Percentiles rank a stretch among this genome's conserved stretches.
These are phyloP conservation scores for Emydocephalus ijimae DNA, from an alignment of 2,113 vertebrate species.

Conservation along the genomic window DNA sequence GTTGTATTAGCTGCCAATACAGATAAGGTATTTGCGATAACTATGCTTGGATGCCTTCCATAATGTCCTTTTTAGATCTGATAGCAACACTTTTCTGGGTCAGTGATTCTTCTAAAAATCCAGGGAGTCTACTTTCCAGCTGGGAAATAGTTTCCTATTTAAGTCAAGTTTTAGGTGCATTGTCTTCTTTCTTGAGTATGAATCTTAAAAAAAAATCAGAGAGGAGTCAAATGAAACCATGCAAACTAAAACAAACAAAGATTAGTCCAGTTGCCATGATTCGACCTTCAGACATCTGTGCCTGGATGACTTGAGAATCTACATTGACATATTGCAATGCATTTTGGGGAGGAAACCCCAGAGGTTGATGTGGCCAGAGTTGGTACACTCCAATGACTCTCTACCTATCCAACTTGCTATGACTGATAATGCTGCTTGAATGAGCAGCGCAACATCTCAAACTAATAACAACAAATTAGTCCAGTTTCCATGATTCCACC, in stretches of 20 bases:
- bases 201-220: constrained; percentile 4
- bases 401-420: too few species aligned
- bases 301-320: neutral
- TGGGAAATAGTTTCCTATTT: neutral
- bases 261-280: neutral
- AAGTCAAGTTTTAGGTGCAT: neutral
- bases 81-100: neutral
- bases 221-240: neutral
- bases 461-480: too few species aligned
- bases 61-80: constrained; percentile 18
- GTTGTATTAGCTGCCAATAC: neutral
- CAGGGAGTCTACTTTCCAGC: neutral
- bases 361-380: too few species aligned
- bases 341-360: too few species aligned
- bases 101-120: constrained; percentile 20
- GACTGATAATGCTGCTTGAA: too few species aligned
- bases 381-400: too few species aligned
- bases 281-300: neutral
- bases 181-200: neutral
- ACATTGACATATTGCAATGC: neutral
- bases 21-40: neutral
- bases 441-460: too few species aligned
- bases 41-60: neutral
- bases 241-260: neutral
- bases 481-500: too few species aligned